Evolutionary conservation across 2,888 invertebrate genomes (phyloP).

Genomic region (Merodon equestris): DNA sequence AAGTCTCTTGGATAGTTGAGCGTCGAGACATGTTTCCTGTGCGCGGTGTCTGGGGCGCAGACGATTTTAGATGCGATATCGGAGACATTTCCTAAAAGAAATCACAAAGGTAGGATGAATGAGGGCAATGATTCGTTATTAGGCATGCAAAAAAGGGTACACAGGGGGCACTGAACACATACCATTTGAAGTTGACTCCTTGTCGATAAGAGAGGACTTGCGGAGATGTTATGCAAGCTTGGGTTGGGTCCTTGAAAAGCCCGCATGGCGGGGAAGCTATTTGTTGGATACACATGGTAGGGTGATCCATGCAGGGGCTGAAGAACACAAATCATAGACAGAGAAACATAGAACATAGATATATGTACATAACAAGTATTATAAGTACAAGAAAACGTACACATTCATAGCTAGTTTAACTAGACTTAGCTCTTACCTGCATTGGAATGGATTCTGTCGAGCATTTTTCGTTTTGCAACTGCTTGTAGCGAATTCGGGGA

Average conservation of each 20-base stretch:
- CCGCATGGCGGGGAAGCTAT: conserved; percentile 82
- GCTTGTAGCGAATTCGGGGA: conserved; percentile 82
- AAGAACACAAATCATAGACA: neutral
- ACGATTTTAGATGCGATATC: conserved; percentile 72
- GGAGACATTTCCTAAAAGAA: conserved; percentile 77
- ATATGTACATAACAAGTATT: conserved; percentile 10
- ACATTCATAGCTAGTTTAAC: no score
- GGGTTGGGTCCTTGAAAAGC: conserved; percentile 80
- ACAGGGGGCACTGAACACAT: conserved; percentile 43
- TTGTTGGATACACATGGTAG: conserved; percentile 86
- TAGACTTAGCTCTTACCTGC: conserved; percentile 80
- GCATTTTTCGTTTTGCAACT: conserved; percentile 80
- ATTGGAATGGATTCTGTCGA: conserved; percentile 82
- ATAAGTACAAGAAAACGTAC: neutral
- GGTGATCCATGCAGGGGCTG: conserved; percentile 84
- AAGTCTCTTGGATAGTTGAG: conserved; percentile 82
- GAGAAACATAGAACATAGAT: conserved; percentile 5
- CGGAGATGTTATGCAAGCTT: conserved; percentile 76
- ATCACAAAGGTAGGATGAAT: conserved; percentile 7
- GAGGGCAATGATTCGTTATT: neutral
- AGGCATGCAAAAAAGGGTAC: neutral
- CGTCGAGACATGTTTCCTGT: conserved; percentile 76
- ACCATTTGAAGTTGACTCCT: conserved; percentile 71
- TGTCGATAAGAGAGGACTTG: conserved; percentile 77
- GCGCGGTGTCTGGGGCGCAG: conserved; percentile 72